phyloP scores from a whole-genome alignment of 2,113 vertebrate species.

The Coreoperca whiteheadi region DNA sequence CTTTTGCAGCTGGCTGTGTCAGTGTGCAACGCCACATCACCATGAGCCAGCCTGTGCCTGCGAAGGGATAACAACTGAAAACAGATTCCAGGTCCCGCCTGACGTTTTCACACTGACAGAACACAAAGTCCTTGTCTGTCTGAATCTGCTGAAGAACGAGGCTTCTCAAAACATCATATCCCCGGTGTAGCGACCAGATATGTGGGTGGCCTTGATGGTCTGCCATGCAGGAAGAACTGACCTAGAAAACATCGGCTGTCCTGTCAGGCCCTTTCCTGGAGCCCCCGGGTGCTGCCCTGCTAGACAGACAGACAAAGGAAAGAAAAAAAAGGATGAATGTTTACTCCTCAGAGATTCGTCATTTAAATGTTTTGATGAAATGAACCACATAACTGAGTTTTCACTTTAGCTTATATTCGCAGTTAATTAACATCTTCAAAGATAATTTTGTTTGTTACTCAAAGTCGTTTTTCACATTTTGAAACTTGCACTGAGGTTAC shows the following conservation, averaged over 20 bases:
- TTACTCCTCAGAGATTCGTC: conserved; percentile 32
- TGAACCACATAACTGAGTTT: conserved; percentile 14
- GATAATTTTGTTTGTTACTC: not conserved
- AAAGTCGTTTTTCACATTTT: conserved; percentile 12
- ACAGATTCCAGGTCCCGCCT: conserved; percentile 65
- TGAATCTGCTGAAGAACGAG: conserved; percentile 66
- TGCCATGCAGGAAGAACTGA: conserved; percentile 66
- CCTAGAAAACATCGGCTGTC: conserved; percentile 67
- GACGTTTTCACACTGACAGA: conserved; percentile 66
- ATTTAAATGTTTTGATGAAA: conserved; percentile 39
- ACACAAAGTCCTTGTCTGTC: conserved; percentile 70
- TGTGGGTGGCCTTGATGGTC: conserved; percentile 70
- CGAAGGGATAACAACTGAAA: conserved; percentile 56
- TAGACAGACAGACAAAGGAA: conserved; percentile 7
- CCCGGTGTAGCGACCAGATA: conserved; percentile 55
- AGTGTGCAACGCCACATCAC: conserved; percentile 48
- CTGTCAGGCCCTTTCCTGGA: conserved; percentile 56
- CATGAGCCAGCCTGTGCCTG: conserved; percentile 53
- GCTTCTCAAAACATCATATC: conserved; percentile 61
- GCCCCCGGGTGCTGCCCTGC: conserved; percentile 6
- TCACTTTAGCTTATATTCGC: conserved; percentile 25
- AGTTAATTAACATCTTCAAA: conserved; percentile 20
- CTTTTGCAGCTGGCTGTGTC: conserved; percentile 35
- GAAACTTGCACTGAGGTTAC: not conserved
- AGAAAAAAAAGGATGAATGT: conserved; percentile 7